Percentiles rank a stretch among this genome's conserved stretches.
Conservation (phyloP, 2,113 vertebrate species). For the Carassius gibelio region DNA sequence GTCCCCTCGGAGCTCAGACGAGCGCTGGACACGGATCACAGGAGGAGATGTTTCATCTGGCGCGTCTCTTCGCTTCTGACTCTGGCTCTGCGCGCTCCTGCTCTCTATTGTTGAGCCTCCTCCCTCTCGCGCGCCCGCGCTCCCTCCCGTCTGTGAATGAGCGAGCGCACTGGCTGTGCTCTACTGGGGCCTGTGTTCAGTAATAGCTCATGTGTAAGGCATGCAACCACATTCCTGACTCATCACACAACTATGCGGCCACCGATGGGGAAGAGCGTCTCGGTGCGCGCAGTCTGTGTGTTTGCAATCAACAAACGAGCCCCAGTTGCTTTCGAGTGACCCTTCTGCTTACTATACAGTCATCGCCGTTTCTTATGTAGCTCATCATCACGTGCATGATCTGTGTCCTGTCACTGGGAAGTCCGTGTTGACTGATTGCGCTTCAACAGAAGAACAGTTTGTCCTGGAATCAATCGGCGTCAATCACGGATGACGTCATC, state of each 20-base stretch:
- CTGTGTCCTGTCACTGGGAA: constrained; percentile 7
- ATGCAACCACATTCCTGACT: constrained; percentile 91
- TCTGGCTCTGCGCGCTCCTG: constrained; percentile 68
- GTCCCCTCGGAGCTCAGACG: background rate
- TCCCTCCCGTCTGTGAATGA: constrained; percentile 71
- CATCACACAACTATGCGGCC: constrained; percentile 86
- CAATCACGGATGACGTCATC: background rate
- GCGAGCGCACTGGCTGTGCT: constrained; percentile 79
- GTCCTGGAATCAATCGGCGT: background rate
- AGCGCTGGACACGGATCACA: background rate
- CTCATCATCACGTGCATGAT: constrained; percentile 13
- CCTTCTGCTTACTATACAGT: background rate
- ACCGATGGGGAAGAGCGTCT: constrained; percentile 66
- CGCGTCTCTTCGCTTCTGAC: constrained; percentile 67
- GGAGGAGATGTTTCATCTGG: constrained; percentile 16
- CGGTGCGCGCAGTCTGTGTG: background rate
- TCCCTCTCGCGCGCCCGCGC: constrained; percentile 42
- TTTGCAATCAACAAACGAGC: constrained; percentile 35
- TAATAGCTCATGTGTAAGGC: constrained; percentile 85
- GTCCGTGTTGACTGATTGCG: constrained; percentile 21
- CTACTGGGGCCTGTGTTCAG: constrained; percentile 76
- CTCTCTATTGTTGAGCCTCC: constrained; percentile 75
- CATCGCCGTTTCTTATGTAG: constrained; percentile 31
- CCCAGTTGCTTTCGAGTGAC: background rate
- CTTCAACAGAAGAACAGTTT: background rate